A percentile compares a stretch with the other conserved stretches of the same genome.
These are phyloP conservation scores for Empidonax traillii DNA, from an alignment of 2,113 vertebrate species.

Conservation along the genomic window DNA sequence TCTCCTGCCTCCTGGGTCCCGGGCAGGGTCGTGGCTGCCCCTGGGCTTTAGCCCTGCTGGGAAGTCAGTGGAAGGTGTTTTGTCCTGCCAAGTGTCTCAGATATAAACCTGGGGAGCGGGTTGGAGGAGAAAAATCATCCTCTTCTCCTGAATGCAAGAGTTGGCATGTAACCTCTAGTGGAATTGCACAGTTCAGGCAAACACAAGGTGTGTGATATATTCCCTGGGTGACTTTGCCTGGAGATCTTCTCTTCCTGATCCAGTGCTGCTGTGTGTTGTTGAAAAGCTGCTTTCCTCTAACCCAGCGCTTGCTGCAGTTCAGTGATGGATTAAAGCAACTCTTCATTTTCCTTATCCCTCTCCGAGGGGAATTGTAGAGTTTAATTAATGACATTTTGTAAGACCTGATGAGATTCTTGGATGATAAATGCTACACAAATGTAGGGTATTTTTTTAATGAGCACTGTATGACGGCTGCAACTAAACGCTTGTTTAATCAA, in stretches of 20 bases:
- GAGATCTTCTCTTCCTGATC: constrained; percentile 1
- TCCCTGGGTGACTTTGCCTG: constrained; percentile 37
- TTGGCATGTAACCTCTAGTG: neutral
- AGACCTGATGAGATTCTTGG: constrained; percentile 49
- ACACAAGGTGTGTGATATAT: neutral
- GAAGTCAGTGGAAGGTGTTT: neutral
- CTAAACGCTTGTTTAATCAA: constrained; percentile 49
- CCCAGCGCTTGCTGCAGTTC: constrained; percentile 15
- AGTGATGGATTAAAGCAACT: constrained; percentile 56
- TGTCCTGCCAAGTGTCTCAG: neutral
- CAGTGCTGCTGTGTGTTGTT: neutral
- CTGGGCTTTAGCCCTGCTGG: neutral
- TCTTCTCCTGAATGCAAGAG: neutral
- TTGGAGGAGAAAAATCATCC: neutral
- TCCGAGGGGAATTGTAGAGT: constrained; percentile 45
- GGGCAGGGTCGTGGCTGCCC: neutral
- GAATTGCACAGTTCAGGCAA: neutral
- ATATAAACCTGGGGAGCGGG: neutral
- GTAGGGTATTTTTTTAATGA: constrained; percentile 60
- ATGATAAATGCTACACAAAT: constrained; percentile 50
- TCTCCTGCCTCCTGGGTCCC: neutral
- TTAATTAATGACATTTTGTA: constrained; percentile 66
- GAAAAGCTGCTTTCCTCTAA: constrained; percentile 49
- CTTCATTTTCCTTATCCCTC: constrained; percentile 51
- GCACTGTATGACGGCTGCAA: neutral